Evolutionary conservation across 1,140 invertebrate genomes (phyloP).

Genomic region (Phthorimaea operculella): DNA sequence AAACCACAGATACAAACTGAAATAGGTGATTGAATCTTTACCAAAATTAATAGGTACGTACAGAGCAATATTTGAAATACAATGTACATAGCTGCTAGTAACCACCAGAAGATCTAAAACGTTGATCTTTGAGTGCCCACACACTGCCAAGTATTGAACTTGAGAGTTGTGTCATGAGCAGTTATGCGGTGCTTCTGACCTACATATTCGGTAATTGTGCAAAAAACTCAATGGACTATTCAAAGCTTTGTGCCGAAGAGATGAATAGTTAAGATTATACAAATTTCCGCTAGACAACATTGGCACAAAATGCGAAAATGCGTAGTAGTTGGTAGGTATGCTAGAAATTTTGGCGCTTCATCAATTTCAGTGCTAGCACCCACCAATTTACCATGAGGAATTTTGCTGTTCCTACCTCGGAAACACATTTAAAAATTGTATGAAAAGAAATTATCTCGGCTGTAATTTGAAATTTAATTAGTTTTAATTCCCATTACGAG

Average conservation of each 20-base stretch:
- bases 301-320: not conserved
- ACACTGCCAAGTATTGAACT: slow-evolving; percentile 35
- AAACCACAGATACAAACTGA: too few species aligned
- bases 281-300: not conserved
- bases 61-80: too few species aligned
- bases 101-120: too few species aligned
- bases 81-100: too few species aligned
- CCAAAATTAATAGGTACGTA: too few species aligned
- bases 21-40: too few species aligned
- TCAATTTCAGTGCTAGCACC: not conserved
- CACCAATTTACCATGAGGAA: not conserved
- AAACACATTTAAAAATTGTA: too few species aligned
- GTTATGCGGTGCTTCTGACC: slow-evolving; percentile 52
- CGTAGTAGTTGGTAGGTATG: not conserved
- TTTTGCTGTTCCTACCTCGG: too few species aligned
- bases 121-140: slow-evolving; percentile 8
- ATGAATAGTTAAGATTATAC: not conserved
- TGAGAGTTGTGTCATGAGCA: slow-evolving; percentile 47
- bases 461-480: too few species aligned
- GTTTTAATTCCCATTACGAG: not conserved
- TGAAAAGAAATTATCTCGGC: too few species aligned
- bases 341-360: not conserved
- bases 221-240: slow-evolving; percentile 42
- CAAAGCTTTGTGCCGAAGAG: slow-evolving; percentile 11
- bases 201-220: slow-evolving; percentile 35